Base-by-base conservation (phyloP, 1,140 invertebrate species). In the Achatina immaculata region DNA sequence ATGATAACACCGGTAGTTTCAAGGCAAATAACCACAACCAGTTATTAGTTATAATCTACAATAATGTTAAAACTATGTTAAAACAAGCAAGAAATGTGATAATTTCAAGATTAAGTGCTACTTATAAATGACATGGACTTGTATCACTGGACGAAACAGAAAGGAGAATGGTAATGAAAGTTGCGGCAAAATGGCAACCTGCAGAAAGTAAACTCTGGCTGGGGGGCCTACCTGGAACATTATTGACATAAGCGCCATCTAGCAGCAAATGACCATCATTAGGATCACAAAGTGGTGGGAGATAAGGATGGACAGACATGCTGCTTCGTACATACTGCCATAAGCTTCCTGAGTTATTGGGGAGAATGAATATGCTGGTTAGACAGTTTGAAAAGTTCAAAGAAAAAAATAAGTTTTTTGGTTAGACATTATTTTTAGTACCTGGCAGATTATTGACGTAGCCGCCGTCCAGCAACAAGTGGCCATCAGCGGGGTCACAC, bases 361-460 rank as follows among this genome's bases (percentile, higher is more conserved):
- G 45, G n/a, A 58, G 55, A 58, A 58, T 4, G 14, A 58, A 58
- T 98, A 99, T 99, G 91, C 97, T 99, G 82, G 97, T 96, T 91
- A 94, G 91, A 99, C 95, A 94, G 81, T 51, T 77, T n/a, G 14
- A 40, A 42, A n/a, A 38, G n/a, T 34, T 6, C 28, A 66, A 36
- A 66, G 16, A 45, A 6, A 16, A 45, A 45, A 45, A 45, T 16
- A 45, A 45, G 16, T 45, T 45, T 45, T 6, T 45, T 45, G 16
- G 6, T 16, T 45, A 45, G 43, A 45, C 43, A 45, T 45, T 45
- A 45, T 7, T 45, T 72, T 31, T 55, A 38, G 91, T 91, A 98
- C 97, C 98, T 95, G 98, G 98, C 89, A 99, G 94, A 93, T 99
- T 99, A 95, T 99, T 99, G 92, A 99, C 97, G 94, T 99, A 99